Evolutionary conservation across 2,888 invertebrate genomes (phyloP).

Genomic region (Aquatica leii): DNA sequence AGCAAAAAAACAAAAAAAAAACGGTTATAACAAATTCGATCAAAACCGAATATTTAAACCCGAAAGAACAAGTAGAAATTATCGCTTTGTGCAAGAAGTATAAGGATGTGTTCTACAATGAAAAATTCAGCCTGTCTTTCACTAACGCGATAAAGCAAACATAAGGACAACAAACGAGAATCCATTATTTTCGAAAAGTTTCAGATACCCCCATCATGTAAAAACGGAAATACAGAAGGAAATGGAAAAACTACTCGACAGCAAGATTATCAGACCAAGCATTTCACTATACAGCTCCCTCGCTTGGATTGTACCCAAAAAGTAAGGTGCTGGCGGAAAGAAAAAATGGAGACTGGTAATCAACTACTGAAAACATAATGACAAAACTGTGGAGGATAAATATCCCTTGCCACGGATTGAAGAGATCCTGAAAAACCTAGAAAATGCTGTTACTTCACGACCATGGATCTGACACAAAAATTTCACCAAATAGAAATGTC

Average conservation of each 20-base stretch:
- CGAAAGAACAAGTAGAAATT: not conserved
- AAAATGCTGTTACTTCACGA: conserved; percentile 54
- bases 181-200: no score
- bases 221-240: conserved; percentile 50
- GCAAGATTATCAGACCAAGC: no score
- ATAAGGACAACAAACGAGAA: not conserved
- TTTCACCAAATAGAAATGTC: conserved; percentile 48
- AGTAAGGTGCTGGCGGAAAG: conserved; percentile 46
- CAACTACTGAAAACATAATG: conserved; percentile 55
- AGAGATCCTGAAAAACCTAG: conserved; percentile 54
- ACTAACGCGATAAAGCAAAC: not conserved
- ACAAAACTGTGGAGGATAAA: conserved; percentile 54
- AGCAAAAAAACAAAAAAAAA: not conserved
- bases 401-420: no score
- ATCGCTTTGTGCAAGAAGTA: not conserved
- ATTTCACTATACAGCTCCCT: conserved; percentile 47
- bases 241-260: conserved; percentile 45
- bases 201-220: conserved; percentile 52
- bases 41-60: not conserved
- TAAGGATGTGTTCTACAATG: not conserved
- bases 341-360: conserved; percentile 54
- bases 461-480: no score
- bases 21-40: not conserved
- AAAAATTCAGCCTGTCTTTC: not conserved
- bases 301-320: conserved; percentile 52